Evolutionary conservation across 2,113 vertebrate species (phyloP).

Genomic region (Thalassarche chlororhynchos): DNA sequence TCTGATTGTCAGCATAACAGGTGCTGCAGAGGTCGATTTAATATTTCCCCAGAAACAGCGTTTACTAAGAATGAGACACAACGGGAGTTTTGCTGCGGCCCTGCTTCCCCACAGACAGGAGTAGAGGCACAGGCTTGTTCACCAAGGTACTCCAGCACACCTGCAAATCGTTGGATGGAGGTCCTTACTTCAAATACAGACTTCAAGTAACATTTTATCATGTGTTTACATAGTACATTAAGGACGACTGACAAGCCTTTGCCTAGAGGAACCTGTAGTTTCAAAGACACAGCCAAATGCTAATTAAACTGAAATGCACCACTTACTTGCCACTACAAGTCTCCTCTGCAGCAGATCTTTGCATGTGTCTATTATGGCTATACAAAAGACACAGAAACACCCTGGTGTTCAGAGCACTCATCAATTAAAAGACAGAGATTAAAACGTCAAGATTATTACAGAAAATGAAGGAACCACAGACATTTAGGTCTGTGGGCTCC

Average conservation of each 20-base stretch:
- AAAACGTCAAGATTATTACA: neutral
- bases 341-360: neutral
- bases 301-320: neutral
- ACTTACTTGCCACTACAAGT: neutral
- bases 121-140: neutral
- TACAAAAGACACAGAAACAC: neutral
- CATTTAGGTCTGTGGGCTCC: neutral
- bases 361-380: neutral
- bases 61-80: neutral
- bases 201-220: neutral
- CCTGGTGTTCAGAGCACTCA: neutral
- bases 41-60: neutral
- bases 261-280: neutral
- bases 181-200: neutral
- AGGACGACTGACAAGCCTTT: neutral
- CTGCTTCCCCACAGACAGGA: neutral
- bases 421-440: neutral
- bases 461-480: neutral
- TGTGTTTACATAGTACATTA: neutral
- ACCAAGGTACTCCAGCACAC: neutral
- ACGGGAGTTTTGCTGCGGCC: accelerated
- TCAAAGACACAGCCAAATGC: neutral
- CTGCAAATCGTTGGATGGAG: neutral
- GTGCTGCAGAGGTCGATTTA: neutral
- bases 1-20: neutral